These are phyloP conservation scores for Arothron firmamentum DNA, from an alignment of 2,113 vertebrate genomes.

Conservation along the genomic window DNA sequence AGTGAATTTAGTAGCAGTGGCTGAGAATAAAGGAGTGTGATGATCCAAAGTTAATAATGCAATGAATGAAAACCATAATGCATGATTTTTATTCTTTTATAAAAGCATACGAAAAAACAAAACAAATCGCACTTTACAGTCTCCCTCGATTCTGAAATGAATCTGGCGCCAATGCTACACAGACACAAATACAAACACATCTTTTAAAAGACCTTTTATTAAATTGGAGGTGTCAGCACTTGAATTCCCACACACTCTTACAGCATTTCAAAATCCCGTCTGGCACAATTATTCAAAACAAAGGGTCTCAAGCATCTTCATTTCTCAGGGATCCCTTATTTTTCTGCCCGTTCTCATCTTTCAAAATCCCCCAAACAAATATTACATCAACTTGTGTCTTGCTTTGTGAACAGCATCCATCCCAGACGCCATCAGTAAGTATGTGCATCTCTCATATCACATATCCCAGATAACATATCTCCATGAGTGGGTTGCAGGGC, in stretches of 20 bases:
- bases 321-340: conserved; percentile 17
- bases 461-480: conserved; percentile 57
- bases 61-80: too few relatives aligned
- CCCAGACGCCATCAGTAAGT: conserved; percentile 29
- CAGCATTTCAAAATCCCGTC: conserved; percentile 24
- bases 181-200: neutral
- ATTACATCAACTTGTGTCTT: conserved; percentile 1
- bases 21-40: too few relatives aligned
- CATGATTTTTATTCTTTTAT: too few relatives aligned
- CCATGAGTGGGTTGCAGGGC: conserved; percentile 47
- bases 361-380: conserved; percentile 26
- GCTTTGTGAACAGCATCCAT: conserved; percentile 38
- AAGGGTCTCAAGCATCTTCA: conserved; percentile 34
- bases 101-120: too few relatives aligned
- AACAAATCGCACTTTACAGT: neutral
- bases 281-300: conserved; percentile 26
- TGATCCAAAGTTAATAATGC: too few relatives aligned
- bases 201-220: conserved; percentile 29
- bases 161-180: neutral
- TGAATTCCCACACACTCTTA: conserved; percentile 19
- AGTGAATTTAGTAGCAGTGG: too few relatives aligned
- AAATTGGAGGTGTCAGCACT: conserved; percentile 24
- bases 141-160: neutral
- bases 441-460: conserved; percentile 32
- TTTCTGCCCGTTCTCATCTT: neutral